These are phyloP conservation scores for Macrobrachium nipponense DNA, from an alignment of 1,140 invertebrate species.

Conservation along the genomic window DNA sequence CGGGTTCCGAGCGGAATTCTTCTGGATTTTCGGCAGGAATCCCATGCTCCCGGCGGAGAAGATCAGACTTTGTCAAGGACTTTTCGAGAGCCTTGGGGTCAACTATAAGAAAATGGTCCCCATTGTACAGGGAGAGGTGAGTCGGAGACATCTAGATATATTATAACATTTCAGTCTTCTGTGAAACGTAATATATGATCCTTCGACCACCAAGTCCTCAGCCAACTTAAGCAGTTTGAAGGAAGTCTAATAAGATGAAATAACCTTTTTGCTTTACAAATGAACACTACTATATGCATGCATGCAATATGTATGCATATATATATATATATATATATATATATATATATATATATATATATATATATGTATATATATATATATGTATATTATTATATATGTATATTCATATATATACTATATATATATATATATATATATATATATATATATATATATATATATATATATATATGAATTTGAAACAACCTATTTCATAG, in stretches of 20 bases:
- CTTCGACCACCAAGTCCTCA: no score
- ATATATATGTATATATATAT: slow-evolving; percentile 1
- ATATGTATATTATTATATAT: no score
- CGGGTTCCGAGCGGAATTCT: slow-evolving; percentile 44
- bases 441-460: background rate
- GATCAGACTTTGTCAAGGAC: slow-evolving; percentile 17
- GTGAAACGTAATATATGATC: background rate
- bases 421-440: background rate
- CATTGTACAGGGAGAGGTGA: slow-evolving; percentile 33
- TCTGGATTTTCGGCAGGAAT: slow-evolving; percentile 39
- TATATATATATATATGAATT: background rate
- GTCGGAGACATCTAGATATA: background rate
- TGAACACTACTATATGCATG: no score
- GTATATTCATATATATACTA: no score
- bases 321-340: no score
- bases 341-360: no score
- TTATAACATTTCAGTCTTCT: background rate
- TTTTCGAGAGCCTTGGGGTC: slow-evolving; percentile 11
- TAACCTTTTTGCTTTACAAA: no score
- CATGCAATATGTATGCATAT: background rate
- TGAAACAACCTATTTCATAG: background rate
- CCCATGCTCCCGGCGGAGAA: slow-evolving; percentile 24
- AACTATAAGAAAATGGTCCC: slow-evolving; percentile 36
- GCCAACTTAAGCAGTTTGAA: no score
- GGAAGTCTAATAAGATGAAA: no score